A percentile compares a stretch with the other conserved stretches of the same genome.
These are phyloP conservation scores for Mactra quadrangularis DNA, from an alignment of 1,140 invertebrate species.

Conservation along the genomic window DNA sequence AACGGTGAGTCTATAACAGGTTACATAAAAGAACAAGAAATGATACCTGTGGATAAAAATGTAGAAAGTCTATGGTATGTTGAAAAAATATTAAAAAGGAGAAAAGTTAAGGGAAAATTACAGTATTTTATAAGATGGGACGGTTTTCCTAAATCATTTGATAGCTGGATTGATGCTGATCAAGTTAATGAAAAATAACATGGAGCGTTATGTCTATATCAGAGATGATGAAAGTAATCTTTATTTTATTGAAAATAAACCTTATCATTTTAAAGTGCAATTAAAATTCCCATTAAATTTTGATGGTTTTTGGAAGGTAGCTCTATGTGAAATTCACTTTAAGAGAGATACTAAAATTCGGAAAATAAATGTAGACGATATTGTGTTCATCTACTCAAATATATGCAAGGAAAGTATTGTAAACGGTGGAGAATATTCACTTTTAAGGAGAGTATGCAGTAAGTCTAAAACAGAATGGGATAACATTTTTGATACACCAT, in stretches of 20 bases:
- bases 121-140: background rate
- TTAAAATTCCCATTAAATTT: conserved; percentile 34
- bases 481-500: conserved; percentile 17
- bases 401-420: conserved; percentile 45
- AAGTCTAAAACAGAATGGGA: conserved; percentile 1
- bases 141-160: conserved; percentile 28
- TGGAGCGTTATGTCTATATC: conserved; percentile 36
- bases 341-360: background rate
- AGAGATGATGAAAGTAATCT: conserved; percentile 30
- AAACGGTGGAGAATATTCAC: conserved; percentile 8
- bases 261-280: conserved; percentile 48
- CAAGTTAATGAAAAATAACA: conserved; percentile 12
- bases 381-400: conserved; percentile 20
- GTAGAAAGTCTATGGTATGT: conserved; percentile 40
- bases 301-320: conserved; percentile 49
- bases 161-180: conserved; percentile 23
- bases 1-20: conserved; percentile 34
- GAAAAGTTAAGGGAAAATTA: conserved; percentile 8
- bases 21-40: conserved; percentile 22
- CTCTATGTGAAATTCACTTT: background rate
- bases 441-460: conserved; percentile 4
- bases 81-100: conserved; percentile 1
- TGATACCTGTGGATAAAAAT: conserved; percentile 43
- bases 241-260: conserved; percentile 51
- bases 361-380: background rate